Evolutionary conservation across 2,888 invertebrate genomes (phyloP), one percentile per base, ranked within the genome.

Genomic region (Ypsolopha sequella): DNA sequence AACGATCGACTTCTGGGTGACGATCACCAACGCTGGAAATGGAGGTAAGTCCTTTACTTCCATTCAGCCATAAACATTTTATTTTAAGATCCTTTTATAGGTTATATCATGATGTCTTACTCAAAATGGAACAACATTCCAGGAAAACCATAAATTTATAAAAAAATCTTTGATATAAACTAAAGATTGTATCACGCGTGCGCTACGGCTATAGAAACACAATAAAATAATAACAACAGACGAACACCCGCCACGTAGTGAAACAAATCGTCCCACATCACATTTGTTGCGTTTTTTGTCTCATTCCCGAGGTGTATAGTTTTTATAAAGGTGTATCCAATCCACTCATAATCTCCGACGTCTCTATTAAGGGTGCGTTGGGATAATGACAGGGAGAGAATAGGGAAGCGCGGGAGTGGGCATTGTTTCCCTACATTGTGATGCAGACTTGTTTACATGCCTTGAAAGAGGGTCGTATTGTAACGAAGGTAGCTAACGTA

Each of bases 1-100:
- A 77, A 96, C 95, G 10, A 96, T 97, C 68, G 96, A 97, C 80
- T 97, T 97, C 78, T 97, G 96, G 96, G 96, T 97, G 51, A 95
- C 95, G 52, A 96, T 96, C 65, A 95, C 94, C 53, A 96, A 96
- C 77, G 91, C 94, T 58, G 95, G 95, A 87, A 93, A 93, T 76
- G 93, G 93, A 88, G 94, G 95, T 95, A 73, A 91, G 92, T 89
- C 36, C 36, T 44, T 41, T 8, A 39, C 8, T 14, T 44, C 24
- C 24, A 24, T 4, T 24, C 24, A n/a, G 24, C 24, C 4, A 24
- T 24, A 24, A 24, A 24, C 24, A 24, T 24, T 24, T 24, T 24
- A 24, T 24, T 24, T 3, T 24, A 3, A 24, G 24, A 24, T 24
- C 24, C 24, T 24, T 24, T 24, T 24, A 24, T 24, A 24, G 4